Conservation (phyloP, 2,113 vertebrate species). For the Pyrgilauda ruficollis region DNA sequence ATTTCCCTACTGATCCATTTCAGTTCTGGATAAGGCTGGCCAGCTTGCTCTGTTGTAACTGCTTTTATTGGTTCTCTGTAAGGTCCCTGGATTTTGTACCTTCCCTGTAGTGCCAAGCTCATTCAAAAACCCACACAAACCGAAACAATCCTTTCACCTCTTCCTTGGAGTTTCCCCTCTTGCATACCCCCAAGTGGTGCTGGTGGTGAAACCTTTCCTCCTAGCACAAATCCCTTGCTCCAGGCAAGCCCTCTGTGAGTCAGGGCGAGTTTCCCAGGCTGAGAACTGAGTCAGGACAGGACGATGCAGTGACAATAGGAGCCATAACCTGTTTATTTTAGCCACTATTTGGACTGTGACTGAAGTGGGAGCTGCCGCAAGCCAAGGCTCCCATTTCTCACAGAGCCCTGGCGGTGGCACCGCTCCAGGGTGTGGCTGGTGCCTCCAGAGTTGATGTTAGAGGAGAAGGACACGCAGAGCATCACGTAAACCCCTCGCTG, state of each 20-base stretch:
- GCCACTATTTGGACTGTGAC: background rate
- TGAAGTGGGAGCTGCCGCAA: background rate
- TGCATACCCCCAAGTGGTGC: fast-evolving
- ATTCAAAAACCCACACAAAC: background rate
- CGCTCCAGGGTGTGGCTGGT: background rate
- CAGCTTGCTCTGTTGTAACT: background rate
- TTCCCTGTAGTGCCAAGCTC: background rate
- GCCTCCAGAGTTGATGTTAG: background rate
- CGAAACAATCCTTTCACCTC: background rate
- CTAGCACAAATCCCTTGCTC: fast-evolving
- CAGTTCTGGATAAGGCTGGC: background rate
- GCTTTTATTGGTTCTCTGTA: background rate
- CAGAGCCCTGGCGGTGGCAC: background rate
- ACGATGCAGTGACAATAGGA: background rate
- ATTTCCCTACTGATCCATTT: background rate
- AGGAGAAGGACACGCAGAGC: background rate
- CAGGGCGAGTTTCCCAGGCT: background rate
- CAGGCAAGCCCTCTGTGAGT: background rate
- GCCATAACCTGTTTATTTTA: slow-evolving; percentile 55
- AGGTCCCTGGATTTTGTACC: background rate
- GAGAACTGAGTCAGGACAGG: background rate
- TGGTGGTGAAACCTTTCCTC: background rate
- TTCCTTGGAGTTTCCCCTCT: background rate
- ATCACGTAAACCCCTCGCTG: background rate
- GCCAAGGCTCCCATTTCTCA: background rate